Evolutionary conservation across 2,888 invertebrate species (phyloP).

Genomic region (Adela reaumurella): DNA sequence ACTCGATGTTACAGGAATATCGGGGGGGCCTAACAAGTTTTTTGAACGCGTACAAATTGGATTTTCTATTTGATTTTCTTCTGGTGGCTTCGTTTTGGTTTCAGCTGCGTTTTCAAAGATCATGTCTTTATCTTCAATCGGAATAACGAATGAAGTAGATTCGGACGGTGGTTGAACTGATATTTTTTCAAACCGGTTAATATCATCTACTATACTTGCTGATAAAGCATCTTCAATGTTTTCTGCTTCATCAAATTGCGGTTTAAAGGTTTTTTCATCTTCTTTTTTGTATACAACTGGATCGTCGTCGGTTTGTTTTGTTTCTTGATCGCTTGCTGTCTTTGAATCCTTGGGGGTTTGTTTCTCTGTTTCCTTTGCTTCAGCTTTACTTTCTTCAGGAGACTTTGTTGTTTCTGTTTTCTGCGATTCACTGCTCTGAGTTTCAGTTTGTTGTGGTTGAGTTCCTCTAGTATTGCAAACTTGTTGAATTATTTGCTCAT

Average conservation of each 20-base stretch:
- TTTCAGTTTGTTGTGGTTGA: background rate
- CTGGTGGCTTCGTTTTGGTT: background rate
- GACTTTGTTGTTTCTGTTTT: constrained; percentile 13
- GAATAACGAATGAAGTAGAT: background rate
- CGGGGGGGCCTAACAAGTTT: constrained; percentile 52
- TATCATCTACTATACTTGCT: constrained; percentile 40
- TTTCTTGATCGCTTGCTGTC: constrained; percentile 16
- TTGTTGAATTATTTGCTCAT: constrained; percentile 18
- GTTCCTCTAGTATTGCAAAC: background rate
- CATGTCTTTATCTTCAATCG: background rate
- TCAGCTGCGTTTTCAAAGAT: background rate
- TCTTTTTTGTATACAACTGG: background rate
- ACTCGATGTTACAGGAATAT: constrained; percentile 54
- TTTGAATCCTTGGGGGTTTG: constrained; percentile 13
- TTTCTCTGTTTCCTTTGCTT: constrained; percentile 22
- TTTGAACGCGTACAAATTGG: constrained; percentile 42
- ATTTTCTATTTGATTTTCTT: constrained; percentile 18
- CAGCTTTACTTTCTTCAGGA: constrained; percentile 16
- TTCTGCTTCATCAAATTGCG: constrained; percentile 24
- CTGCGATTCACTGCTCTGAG: constrained; percentile 5
- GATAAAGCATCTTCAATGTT: constrained; percentile 44
- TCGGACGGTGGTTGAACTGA: no score
- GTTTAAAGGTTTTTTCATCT: background rate
- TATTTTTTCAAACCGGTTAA: constrained; percentile 39
- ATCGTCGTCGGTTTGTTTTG: constrained; percentile 1